phyloP scores from a whole-genome alignment of 2,888 invertebrate genomes.

The Unio delphinus region DNA sequence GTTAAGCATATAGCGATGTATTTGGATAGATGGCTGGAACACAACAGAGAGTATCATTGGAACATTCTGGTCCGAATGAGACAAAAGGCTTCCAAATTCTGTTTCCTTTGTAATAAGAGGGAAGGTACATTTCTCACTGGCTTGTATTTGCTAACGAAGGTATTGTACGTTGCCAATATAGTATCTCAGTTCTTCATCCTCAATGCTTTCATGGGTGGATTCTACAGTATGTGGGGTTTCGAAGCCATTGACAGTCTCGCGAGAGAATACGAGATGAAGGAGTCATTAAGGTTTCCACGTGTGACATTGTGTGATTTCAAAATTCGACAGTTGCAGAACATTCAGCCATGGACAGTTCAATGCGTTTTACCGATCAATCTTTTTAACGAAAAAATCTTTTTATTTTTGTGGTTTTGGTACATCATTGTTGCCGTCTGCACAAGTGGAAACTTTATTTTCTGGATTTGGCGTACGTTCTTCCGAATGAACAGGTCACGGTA shows the following conservation, averaged over 20 bases:
- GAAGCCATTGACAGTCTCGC: slow-evolving; percentile 54
- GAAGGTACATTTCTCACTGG: slow-evolving; percentile 63
- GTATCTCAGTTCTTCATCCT: slow-evolving; percentile 62
- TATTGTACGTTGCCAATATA: slow-evolving; percentile 57
- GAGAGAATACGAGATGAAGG: slow-evolving; percentile 48
- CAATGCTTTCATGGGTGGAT: slow-evolving; percentile 61
- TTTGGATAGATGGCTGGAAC: slow-evolving; percentile 61
- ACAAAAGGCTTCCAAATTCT: slow-evolving; percentile 50
- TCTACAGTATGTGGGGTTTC: slow-evolving; percentile 59
- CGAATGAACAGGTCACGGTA: slow-evolving; percentile 51
- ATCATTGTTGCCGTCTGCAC: slow-evolving; percentile 56
- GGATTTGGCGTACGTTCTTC: slow-evolving; percentile 58
- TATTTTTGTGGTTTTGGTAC: slow-evolving; percentile 65
- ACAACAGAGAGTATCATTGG: slow-evolving; percentile 56
- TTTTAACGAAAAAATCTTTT: slow-evolving; percentile 66
- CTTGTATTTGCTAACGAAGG: slow-evolving; percentile 59
- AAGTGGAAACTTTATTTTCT: slow-evolving; percentile 58
- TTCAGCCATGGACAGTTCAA: slow-evolving; percentile 60
- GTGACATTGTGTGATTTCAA: slow-evolving; percentile 63
- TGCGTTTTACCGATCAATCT: slow-evolving; percentile 63
- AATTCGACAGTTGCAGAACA: slow-evolving; percentile 62
- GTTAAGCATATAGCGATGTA: slow-evolving; percentile 55
- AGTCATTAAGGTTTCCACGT: slow-evolving; percentile 56
- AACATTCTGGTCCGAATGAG: slow-evolving; percentile 56
- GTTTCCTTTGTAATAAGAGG: slow-evolving; percentile 58